phyloP scores from a whole-genome alignment of 2,113 vertebrate species.

The Echinops telfairi region DNA sequence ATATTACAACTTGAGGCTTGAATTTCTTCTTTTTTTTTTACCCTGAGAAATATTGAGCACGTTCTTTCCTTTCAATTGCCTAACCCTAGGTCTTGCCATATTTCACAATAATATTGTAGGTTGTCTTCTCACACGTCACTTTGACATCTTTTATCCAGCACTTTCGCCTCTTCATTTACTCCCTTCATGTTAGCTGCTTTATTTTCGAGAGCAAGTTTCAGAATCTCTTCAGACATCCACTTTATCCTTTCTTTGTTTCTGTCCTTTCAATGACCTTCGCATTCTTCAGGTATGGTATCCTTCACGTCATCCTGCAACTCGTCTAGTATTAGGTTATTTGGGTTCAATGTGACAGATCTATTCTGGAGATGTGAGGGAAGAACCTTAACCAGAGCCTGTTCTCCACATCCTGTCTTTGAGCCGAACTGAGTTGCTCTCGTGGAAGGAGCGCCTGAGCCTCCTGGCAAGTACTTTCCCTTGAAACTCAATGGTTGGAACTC shows the following conservation, averaged over 20 bases:
- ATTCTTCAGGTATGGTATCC: background rate
- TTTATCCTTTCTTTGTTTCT: background rate
- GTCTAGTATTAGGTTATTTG: background rate
- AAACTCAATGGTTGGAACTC: constrained; percentile 55
- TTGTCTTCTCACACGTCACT: background rate
- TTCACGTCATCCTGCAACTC: background rate
- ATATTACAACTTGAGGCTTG: background rate
- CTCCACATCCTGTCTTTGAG: background rate
- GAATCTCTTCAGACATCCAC: background rate
- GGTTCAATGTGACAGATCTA: background rate
- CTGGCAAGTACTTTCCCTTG: constrained; percentile 45
- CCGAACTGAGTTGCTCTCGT: background rate
- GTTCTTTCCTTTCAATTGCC: background rate
- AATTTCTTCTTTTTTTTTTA: background rate
- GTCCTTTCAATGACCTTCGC: background rate
- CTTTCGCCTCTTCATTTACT: too few relatives aligned
- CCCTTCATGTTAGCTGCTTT: too few relatives aligned
- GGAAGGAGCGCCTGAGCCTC: constrained; percentile 29
- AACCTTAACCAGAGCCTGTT: background rate
- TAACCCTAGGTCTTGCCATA: background rate
- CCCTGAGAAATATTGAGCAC: background rate
- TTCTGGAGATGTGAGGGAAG: background rate
- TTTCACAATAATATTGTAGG: background rate
- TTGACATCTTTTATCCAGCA: background rate
- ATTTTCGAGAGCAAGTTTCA: too few relatives aligned